Evolutionary conservation across 2,888 invertebrate genomes (phyloP).

Genomic region (Melanophora roralis): DNA sequence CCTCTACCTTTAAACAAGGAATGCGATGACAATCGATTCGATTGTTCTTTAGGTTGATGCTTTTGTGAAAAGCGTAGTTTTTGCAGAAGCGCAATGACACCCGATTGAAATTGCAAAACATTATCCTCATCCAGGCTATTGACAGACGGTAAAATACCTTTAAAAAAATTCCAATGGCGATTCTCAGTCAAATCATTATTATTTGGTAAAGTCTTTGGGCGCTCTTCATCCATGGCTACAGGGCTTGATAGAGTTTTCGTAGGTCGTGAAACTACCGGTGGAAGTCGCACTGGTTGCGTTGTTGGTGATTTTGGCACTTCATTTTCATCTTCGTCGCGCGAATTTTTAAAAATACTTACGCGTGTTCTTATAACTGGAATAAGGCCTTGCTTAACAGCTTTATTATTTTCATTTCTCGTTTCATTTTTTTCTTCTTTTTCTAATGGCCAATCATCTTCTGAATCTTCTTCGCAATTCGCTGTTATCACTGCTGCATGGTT

Average conservation of each 20-base stretch:
- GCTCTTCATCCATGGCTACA: no score
- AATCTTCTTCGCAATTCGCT: not conserved
- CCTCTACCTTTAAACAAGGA: not conserved
- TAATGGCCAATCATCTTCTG: slow-evolving; percentile 20
- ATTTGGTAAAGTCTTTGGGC: no score
- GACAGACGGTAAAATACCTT: slow-evolving; percentile 38
- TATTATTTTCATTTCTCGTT: no score
- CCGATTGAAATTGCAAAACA: slow-evolving; percentile 40
- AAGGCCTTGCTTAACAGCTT: not conserved
- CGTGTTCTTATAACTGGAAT: not conserved
- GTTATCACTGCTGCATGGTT: not conserved
- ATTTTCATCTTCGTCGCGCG: not conserved
- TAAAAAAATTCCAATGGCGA: slow-evolving; percentile 52
- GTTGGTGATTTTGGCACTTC: not conserved
- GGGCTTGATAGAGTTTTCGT: no score
- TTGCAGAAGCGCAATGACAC: slow-evolving; percentile 35
- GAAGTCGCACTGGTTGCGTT: no score
- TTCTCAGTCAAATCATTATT: slow-evolving; percentile 1
- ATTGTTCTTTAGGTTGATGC: not conserved
- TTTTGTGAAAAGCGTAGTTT: slow-evolving; percentile 42
- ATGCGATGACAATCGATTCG: not conserved
- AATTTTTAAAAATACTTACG: not conserved
- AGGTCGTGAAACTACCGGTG: no score
- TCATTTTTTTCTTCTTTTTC: not conserved
- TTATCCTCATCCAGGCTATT: slow-evolving; percentile 44